A percentile compares a stretch with the other conserved stretches of the same genome.
phyloP scores from a whole-genome alignment of 1,140 invertebrate species.

The Hylyphantes graminicola region DNA sequence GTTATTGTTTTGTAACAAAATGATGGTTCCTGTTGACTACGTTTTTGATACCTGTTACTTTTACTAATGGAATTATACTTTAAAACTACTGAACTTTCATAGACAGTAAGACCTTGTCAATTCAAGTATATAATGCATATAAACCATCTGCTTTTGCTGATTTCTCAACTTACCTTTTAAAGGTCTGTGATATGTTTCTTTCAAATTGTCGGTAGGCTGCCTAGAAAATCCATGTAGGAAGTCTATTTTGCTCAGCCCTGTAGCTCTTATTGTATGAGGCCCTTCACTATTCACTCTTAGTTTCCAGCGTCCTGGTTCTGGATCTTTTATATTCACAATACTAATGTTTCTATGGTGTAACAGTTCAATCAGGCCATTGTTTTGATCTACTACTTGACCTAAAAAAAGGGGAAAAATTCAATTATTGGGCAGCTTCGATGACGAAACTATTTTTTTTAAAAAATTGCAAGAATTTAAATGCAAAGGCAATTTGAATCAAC shows the following conservation, averaged over 20 bases:
- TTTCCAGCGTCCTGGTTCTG: slow-evolving; percentile 74
- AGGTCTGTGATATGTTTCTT: slow-evolving; percentile 73
- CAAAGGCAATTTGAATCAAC: no score
- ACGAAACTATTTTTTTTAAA: no score
- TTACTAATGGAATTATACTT: no score
- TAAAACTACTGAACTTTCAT: no score
- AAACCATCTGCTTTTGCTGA: no score
- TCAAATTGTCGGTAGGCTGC: slow-evolving; percentile 69
- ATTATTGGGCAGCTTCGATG: no score
- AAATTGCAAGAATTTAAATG: no score
- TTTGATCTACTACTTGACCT: slow-evolving; percentile 67
- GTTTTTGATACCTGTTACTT: no score
- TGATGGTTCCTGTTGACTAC: no score
- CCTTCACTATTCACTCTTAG: slow-evolving; percentile 74
- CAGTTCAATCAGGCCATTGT: slow-evolving; percentile 71
- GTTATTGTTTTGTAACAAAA: no score
- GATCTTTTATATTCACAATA: slow-evolving; percentile 74
- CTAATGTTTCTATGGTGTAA: slow-evolving; percentile 75
- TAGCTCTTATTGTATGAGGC: slow-evolving; percentile 75
- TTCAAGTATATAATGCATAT: no score
- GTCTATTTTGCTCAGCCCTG: slow-evolving; percentile 75
- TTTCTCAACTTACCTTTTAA: slow-evolving; percentile 70
- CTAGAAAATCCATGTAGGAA: slow-evolving; percentile 79
- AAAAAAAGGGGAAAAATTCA: slow-evolving; percentile 28
- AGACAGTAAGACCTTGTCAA: no score